phyloP scores from a whole-genome alignment of 2,113 vertebrate genomes.

The Tretioscincus oriximinensis region DNA sequence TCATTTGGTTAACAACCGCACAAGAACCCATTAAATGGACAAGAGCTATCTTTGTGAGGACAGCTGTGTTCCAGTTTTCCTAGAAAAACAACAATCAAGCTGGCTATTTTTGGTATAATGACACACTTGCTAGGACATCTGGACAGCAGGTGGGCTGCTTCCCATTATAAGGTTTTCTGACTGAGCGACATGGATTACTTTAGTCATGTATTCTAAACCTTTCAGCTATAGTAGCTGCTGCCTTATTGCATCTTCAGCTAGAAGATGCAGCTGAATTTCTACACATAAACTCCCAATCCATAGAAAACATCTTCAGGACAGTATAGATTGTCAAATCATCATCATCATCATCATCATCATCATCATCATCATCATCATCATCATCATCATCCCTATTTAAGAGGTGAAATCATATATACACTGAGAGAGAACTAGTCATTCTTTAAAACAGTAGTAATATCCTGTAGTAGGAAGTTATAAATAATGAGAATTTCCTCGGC shows the following conservation, averaged over 20 bases:
- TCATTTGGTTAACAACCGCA: no score
- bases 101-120: background rate
- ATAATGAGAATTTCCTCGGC: slow-evolving; percentile 39
- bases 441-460: slow-evolving; percentile 34
- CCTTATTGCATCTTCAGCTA: background rate
- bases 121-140: background rate
- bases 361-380: background rate
- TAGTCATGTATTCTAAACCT: background rate
- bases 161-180: background rate
- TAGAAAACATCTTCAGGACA: background rate
- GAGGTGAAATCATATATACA: background rate
- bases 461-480: slow-evolving; percentile 48
- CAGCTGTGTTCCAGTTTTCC: background rate
- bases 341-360: background rate
- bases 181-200: background rate
- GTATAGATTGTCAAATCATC: background rate
- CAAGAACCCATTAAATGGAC: no score
- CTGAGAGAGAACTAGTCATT: background rate
- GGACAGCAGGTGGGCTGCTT: background rate
- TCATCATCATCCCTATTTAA: background rate
- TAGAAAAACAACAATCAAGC: background rate
- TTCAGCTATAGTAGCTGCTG: background rate
- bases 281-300: background rate
- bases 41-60: background rate
- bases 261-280: background rate